Evolutionary conservation across 2,888 invertebrate genomes (phyloP).

Genomic region (Drosophila kokeensis): DNA sequence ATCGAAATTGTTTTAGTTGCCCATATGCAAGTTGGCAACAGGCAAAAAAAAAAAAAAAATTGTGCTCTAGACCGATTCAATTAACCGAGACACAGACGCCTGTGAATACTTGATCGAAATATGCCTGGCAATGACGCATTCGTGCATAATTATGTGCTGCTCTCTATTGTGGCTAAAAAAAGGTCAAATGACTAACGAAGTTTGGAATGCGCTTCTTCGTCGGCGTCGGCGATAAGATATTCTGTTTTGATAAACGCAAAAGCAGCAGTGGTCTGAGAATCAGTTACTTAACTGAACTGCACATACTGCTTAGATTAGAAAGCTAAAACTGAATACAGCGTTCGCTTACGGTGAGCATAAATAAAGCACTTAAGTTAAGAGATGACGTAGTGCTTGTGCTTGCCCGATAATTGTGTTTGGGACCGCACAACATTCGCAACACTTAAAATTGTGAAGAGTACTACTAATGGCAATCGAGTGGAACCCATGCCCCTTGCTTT

Average conservation of each 20-base stretch:
- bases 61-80: conserved; percentile 29
- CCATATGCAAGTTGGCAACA: conserved; percentile 49
- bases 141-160: conserved; percentile 38
- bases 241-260: conserved; percentile 39
- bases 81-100: conserved; percentile 31
- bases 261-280: conserved; percentile 6
- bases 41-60: neutral
- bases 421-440: conserved; percentile 3
- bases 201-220: conserved; percentile 43
- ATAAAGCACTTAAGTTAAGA: conserved; percentile 37
- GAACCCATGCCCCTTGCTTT: neutral
- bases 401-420: neutral
- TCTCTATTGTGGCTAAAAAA: conserved; percentile 19
- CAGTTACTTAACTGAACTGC: conserved; percentile 35
- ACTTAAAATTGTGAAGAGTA: neutral
- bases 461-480: neutral
- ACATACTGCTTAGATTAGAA: conserved; percentile 43
- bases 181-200: conserved; percentile 46
- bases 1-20: conserved; percentile 59
- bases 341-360: neutral
- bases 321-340: conserved; percentile 10
- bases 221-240: conserved; percentile 34
- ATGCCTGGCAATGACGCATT: conserved; percentile 45
- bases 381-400: conserved; percentile 37
- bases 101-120: conserved; percentile 24